Evolutionary conservation across 2,113 vertebrate species (phyloP).

Genomic region (Sphaerodactylus townsendi): DNA sequence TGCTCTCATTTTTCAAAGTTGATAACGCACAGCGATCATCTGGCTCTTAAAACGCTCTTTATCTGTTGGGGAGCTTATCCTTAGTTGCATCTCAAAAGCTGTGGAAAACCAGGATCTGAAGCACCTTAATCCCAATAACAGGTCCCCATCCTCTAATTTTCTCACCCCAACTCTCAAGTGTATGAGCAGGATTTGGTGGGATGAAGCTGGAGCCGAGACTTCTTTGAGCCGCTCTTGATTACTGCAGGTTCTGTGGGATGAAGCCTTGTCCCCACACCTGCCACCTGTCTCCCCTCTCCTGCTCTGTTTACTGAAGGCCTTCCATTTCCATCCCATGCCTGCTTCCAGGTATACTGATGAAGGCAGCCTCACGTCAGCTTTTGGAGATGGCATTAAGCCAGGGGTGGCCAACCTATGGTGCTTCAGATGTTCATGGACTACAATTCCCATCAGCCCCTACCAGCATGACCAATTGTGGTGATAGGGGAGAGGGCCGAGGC

Average conservation of each 20-base stretch:
- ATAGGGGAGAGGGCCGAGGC: background rate
- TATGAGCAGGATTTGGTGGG: background rate
- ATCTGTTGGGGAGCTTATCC: background rate
- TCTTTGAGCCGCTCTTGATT: background rate
- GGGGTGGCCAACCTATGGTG: too few relatives aligned
- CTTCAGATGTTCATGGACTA: too few relatives aligned
- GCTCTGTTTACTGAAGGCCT: background rate
- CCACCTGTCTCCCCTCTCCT: background rate
- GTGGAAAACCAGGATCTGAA: fast-evolving
- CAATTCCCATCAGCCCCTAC: too few relatives aligned
- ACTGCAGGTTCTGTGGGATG: background rate
- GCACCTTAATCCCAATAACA: background rate
- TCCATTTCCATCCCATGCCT: too few relatives aligned
- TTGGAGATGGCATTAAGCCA: background rate
- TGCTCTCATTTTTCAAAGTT: background rate
- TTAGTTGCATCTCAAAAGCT: background rate
- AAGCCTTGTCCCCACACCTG: background rate
- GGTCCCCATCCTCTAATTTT: background rate
- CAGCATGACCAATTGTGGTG: background rate
- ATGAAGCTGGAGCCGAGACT: background rate
- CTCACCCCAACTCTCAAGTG: background rate
- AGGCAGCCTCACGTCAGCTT: background rate
- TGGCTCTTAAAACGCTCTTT: background rate
- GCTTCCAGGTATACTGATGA: background rate
- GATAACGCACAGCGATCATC: background rate